Percentiles rank a stretch among this genome's conserved stretches.
Evolutionary conservation across 2,888 invertebrate species (phyloP).

Genomic region (Eueremaeus valkanovi): DNA sequence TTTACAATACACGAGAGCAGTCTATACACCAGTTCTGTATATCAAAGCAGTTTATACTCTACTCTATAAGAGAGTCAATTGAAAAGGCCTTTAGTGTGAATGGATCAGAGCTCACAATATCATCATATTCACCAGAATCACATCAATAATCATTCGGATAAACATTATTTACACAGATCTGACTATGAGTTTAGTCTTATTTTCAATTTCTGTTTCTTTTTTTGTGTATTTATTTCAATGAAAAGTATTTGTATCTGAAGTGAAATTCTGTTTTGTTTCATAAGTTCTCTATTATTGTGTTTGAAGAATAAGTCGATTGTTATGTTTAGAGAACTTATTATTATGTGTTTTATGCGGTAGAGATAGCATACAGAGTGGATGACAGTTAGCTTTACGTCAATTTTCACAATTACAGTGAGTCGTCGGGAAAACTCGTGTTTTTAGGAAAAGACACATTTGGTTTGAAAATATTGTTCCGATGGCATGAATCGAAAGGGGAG

Average conservation of each 20-base stretch:
- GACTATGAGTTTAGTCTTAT: neutral
- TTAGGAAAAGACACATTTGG: neutral
- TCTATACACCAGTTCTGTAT: no score
- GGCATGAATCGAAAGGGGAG: neutral
- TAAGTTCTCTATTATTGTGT: neutral
- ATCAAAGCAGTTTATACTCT: no score
- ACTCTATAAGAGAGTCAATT: neutral
- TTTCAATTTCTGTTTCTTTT: neutral
- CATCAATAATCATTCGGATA: constrained; percentile 2
- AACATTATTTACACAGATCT: constrained; percentile 13
- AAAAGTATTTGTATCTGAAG: no score
- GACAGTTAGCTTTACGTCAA: neutral
- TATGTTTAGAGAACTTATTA: neutral
- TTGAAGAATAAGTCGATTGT: neutral
- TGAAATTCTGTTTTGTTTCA: neutral
- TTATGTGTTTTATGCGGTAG: neutral
- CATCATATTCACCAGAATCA: neutral
- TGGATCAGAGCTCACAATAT: neutral
- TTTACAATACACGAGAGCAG: no score
- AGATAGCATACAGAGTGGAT: neutral
- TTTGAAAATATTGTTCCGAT: neutral
- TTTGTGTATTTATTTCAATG: neutral
- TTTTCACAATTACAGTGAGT: neutral
- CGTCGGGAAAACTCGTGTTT: neutral
- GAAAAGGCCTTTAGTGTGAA: neutral